Conservation (phyloP, 2,113 vertebrate species). For the Ginglymostoma cirratum region DNA sequence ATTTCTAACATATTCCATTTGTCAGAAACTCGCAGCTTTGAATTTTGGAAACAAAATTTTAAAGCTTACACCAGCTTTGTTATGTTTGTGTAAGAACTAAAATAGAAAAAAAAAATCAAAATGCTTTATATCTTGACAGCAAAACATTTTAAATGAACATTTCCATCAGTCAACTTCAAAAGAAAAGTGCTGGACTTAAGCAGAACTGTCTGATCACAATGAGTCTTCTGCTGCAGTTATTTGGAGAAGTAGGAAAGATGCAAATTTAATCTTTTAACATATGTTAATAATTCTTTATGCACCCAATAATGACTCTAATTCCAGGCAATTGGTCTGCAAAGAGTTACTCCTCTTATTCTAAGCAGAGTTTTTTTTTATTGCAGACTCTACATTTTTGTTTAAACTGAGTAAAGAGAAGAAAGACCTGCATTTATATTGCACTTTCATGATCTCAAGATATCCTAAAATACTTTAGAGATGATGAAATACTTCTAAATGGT, state of each 20-base stretch:
- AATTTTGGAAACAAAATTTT: neutral
- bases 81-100: neutral
- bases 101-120: neutral
- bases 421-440: neutral
- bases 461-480: too few relatives aligned
- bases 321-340: neutral
- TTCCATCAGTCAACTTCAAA: neutral
- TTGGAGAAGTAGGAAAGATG: neutral
- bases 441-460: neutral
- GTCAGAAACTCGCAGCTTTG: neutral
- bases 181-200: neutral
- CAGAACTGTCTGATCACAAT: neutral
- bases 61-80: neutral
- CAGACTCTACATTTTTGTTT: neutral
- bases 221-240: neutral
- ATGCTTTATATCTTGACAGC: neutral
- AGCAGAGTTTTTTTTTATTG: neutral
- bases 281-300: neutral
- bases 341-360: neutral
- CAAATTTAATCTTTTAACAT: neutral
- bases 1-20: neutral
- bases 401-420: neutral
- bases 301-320: neutral
- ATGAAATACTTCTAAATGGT: neutral
- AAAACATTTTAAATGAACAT: neutral